Percentiles rank a stretch among this genome's conserved stretches.
Conservation (phyloP, 2,797 vertebrate species). For the Phaenicophaeus curvirostris region DNA sequence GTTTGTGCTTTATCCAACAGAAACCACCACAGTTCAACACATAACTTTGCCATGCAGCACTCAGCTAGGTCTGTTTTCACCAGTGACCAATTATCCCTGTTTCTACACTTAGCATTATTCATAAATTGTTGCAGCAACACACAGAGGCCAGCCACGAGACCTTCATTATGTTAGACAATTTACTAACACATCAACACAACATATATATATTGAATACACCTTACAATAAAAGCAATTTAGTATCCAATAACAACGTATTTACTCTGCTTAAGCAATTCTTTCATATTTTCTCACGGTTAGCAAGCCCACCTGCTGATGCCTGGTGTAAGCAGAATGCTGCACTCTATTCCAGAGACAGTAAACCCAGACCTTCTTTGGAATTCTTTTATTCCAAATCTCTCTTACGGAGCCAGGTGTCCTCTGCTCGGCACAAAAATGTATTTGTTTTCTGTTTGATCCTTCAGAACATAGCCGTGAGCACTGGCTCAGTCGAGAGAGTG, state of each 20-base stretch:
- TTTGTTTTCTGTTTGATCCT: constrained; percentile 48
- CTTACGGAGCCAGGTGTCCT: neutral
- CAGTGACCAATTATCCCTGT: neutral
- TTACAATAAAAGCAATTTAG: neutral
- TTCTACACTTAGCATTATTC: neutral
- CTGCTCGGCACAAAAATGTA: neutral
- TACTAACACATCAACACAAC: neutral
- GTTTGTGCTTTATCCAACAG: neutral
- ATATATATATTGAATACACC: neutral
- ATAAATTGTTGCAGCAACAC: neutral
- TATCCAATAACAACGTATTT: neutral
- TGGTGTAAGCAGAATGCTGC: neutral
- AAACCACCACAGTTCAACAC: neutral
- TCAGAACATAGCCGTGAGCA: constrained; percentile 78
- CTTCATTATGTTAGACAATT: neutral
- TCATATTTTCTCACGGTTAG: neutral
- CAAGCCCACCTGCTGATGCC: neutral
- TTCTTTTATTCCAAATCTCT: neutral
- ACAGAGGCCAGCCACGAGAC: neutral
- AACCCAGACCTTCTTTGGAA: neutral
- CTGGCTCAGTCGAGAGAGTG: constrained; percentile 76
- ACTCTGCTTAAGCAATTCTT: neutral
- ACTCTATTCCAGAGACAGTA: neutral
- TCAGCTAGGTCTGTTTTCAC: neutral
- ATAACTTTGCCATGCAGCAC: neutral